Evolutionary conservation across 2,888 invertebrate genomes (phyloP).

Genomic region (Polyommatus icarus): DNA sequence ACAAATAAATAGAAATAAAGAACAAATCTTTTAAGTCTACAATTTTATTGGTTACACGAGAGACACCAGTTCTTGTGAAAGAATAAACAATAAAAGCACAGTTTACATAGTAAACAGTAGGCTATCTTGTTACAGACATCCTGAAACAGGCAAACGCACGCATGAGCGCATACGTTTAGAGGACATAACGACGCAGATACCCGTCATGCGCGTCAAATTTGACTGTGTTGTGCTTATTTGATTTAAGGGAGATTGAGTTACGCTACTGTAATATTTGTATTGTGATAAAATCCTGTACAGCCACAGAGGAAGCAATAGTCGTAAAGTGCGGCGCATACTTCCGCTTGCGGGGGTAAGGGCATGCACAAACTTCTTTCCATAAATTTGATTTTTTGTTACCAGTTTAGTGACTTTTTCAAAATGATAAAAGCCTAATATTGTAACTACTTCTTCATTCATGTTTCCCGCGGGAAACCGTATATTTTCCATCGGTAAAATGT

Average conservation of each 20-base stretch:
- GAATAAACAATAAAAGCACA: conserved; percentile 50
- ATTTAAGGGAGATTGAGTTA: not conserved
- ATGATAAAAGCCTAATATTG: not conserved
- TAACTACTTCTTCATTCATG: not conserved
- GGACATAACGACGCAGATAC: no score
- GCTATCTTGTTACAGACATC: no score
- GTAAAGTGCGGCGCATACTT: conserved; percentile 63
- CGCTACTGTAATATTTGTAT: not conserved
- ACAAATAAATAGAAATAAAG: not conserved
- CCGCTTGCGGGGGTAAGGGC: conserved; percentile 48
- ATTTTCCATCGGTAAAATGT: no score
- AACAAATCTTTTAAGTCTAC: not conserved
- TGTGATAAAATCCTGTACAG: conserved; percentile 46
- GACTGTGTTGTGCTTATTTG: conserved; percentile 32
- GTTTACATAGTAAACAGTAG: not conserved
- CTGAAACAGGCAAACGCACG: no score
- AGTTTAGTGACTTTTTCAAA: not conserved
- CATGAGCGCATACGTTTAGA: no score
- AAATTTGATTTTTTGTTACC: not conserved
- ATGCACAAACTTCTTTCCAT: not conserved
- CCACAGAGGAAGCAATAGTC: conserved; percentile 66
- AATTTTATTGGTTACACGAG: conserved; percentile 36
- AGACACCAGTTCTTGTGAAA: conserved; percentile 48
- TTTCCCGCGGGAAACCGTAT: no score
- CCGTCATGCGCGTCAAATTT: conserved; percentile 44